Evolutionary conservation across 2,888 invertebrate genomes (phyloP).

Genomic region (Tenthredo notha): DNA sequence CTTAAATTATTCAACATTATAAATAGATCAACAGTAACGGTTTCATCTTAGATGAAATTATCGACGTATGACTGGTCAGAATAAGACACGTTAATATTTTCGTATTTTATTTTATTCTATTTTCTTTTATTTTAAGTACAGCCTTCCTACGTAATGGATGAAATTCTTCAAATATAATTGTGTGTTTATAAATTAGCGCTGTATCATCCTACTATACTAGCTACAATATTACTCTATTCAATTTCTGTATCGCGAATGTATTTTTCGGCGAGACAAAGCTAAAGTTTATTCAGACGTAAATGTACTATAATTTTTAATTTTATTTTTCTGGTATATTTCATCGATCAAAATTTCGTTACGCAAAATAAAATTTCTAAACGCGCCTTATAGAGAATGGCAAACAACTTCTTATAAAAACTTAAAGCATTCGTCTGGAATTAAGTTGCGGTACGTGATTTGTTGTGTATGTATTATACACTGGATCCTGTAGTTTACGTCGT

Average conservation of each 20-base stretch:
- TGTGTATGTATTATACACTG: not conserved
- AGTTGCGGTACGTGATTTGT: not conserved
- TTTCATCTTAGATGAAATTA: not conserved
- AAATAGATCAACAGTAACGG: not conserved
- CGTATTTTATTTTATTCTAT: not conserved
- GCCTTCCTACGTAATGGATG: not conserved
- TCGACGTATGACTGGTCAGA: not conserved
- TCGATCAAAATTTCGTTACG: not conserved
- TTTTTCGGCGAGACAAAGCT: not conserved
- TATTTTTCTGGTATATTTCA: too few relatives aligned
- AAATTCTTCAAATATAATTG: slow-evolving; percentile 5
- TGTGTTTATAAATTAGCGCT: slow-evolving; percentile 7
- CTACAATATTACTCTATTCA: not conserved
- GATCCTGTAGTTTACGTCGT: not conserved
- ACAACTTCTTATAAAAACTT: too few relatives aligned
- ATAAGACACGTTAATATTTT: not conserved
- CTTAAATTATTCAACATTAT: not conserved
- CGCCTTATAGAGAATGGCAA: too few relatives aligned
- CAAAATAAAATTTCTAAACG: not conserved
- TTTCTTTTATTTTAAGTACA: not conserved
- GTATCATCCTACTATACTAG: not conserved
- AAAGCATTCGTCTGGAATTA: not conserved
- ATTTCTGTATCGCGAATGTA: not conserved
- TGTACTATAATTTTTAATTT: too few relatives aligned
- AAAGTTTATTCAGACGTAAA: not conserved